phyloP scores from a whole-genome alignment of 2,797 vertebrate species.

The Sebastes jordani region DNA sequence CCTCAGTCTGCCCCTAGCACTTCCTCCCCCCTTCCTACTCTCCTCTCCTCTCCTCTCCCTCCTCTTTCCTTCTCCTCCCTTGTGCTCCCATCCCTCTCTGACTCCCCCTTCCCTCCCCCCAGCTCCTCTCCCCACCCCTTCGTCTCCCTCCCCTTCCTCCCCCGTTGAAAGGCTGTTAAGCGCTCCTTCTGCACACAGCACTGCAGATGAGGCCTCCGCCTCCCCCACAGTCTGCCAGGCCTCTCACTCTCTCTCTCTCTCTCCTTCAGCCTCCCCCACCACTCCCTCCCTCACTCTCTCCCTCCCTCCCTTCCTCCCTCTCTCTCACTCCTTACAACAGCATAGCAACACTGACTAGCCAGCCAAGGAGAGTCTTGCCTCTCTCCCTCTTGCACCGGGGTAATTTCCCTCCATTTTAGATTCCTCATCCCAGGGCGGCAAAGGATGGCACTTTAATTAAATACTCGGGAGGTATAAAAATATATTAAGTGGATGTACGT shows the following conservation, averaged over 20 bases:
- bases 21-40: background rate
- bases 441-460: constrained; percentile 37
- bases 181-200: constrained; percentile 72
- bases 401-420: constrained; percentile 81
- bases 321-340: constrained; percentile 60
- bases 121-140: constrained; percentile 12
- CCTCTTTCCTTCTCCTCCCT: constrained; percentile 14
- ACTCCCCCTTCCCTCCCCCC: constrained; percentile 14
- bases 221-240: constrained; percentile 68
- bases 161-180: constrained; percentile 57
- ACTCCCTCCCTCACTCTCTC: constrained; percentile 33
- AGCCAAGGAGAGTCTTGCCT: constrained; percentile 65
- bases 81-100: constrained; percentile 3
- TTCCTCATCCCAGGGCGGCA: constrained; percentile 43
- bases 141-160: background rate
- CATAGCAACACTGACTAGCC: constrained; percentile 76
- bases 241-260: constrained; percentile 24
- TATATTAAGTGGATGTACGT: background rate
- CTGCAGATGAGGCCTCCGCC: constrained; percentile 75
- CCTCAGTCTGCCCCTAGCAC: background rate
- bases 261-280: constrained; percentile 56
- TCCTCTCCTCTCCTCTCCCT: background rate
- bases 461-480: constrained; percentile 5
- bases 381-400: constrained; percentile 57
- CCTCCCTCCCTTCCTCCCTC: constrained; percentile 25